Conservation (phyloP, 2,888 invertebrate genomes). For the Sabellastarte sp. region DNA sequence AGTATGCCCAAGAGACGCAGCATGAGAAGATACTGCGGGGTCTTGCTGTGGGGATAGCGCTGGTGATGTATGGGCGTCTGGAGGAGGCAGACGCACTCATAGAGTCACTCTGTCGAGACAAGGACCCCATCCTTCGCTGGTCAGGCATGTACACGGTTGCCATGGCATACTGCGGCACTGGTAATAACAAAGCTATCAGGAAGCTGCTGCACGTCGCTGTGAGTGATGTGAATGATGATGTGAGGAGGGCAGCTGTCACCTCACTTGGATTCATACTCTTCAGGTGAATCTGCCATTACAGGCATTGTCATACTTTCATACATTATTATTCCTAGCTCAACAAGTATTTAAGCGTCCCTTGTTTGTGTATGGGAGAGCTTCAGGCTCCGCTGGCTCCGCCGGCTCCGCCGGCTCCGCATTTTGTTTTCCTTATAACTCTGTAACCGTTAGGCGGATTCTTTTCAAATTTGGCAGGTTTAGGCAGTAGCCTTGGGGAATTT, state of each 20-base stretch:
- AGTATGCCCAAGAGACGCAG: conserved; percentile 91
- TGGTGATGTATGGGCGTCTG: conserved; percentile 94
- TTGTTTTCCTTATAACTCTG: no score
- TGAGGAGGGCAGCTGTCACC: conserved; percentile 95
- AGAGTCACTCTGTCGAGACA: conserved; percentile 83
- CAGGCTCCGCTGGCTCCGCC: no score
- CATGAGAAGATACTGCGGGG: conserved; percentile 98
- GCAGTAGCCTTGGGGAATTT: no score
- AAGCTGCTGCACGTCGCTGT: conserved; percentile 90
- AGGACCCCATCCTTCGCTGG: conserved; percentile 90
- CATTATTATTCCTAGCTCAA: no score
- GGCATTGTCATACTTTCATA: no score
- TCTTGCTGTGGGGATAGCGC: conserved; percentile 91
- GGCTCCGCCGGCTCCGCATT: no score
- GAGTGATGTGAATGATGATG: conserved; percentile 98
- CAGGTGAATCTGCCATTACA: conserved; percentile 64
- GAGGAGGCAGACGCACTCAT: conserved; percentile 96
- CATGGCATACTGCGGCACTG: conserved; percentile 97
- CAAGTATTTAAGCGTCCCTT: no score
- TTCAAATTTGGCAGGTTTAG: no score
- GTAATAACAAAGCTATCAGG: conserved; percentile 92
- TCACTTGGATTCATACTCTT: conserved; percentile 97
- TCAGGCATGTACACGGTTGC: conserved; percentile 98
- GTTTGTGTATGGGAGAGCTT: no score
- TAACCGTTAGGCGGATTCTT: no score